These are phyloP conservation scores for Papilio machaon DNA, from an alignment of 1,140 invertebrate genomes.

Conservation along the genomic window DNA sequence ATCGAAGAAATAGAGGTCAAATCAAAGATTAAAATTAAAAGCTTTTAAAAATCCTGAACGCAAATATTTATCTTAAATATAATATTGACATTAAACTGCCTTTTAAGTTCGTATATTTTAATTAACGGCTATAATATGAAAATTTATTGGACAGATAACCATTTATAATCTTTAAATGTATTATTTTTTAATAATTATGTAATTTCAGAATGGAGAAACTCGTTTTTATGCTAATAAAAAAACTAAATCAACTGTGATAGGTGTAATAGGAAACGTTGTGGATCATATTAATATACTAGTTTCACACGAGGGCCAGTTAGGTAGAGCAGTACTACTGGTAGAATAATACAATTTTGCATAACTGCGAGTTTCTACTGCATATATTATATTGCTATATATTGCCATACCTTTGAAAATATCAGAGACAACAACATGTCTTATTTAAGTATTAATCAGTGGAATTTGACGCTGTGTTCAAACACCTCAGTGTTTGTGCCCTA, in stretches of 20 bases:
- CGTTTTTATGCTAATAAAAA: conserved; percentile 11
- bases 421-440: no score
- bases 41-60: background rate
- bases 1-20: background rate
- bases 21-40: background rate
- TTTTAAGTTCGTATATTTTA: background rate
- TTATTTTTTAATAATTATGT: conserved; percentile 3
- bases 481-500: background rate
- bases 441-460: no score
- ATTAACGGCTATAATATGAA: conserved; percentile 13
- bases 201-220: background rate
- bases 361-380: no score
- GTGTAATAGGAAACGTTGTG: background rate
- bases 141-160: conserved; percentile 16
- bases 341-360: no score
- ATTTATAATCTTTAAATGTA: background rate
- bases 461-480: no score
- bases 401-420: no score
- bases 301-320: no score
- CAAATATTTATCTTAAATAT: conserved; percentile 16
- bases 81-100: background rate
- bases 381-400: no score
- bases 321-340: no score
- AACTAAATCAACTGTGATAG: conserved; percentile 1
- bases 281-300: background rate